Evolutionary conservation across 2,888 invertebrate genomes (phyloP).

Genomic region (Papilio elwesi): DNA sequence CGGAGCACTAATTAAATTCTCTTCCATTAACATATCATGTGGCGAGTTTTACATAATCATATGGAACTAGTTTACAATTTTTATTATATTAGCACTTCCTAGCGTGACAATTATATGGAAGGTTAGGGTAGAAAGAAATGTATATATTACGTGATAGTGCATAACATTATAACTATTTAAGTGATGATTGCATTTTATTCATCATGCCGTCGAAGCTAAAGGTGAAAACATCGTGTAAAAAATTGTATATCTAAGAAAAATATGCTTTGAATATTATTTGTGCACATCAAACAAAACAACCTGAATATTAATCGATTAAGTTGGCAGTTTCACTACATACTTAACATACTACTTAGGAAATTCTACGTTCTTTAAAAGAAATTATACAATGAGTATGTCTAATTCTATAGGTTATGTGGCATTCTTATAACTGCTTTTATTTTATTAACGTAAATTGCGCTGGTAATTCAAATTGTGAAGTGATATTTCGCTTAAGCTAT

Average conservation of each 20-base stretch:
- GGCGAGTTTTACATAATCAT: constrained; percentile 25
- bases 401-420: too few species aligned
- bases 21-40: constrained; percentile 18
- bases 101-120: constrained; percentile 26
- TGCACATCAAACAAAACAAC: neutral
- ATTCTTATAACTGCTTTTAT: too few species aligned
- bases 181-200: neutral
- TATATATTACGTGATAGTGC: neutral
- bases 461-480: too few species aligned
- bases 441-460: too few species aligned
- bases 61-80: constrained; percentile 36
- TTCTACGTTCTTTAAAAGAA: too few species aligned
- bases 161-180: neutral
- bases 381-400: too few species aligned
- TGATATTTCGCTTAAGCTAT: too few species aligned
- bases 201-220: neutral
- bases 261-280: neutral
- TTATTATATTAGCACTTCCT: constrained; percentile 6
- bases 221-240: too few species aligned
- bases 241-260: neutral
- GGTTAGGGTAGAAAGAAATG: neutral
- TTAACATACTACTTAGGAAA: neutral
- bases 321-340: too few species aligned
- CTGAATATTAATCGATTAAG: neutral
- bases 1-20: neutral